Evolutionary conservation across 2,797 vertebrate genomes (phyloP).

Genomic region (Cygnus olor): DNA sequence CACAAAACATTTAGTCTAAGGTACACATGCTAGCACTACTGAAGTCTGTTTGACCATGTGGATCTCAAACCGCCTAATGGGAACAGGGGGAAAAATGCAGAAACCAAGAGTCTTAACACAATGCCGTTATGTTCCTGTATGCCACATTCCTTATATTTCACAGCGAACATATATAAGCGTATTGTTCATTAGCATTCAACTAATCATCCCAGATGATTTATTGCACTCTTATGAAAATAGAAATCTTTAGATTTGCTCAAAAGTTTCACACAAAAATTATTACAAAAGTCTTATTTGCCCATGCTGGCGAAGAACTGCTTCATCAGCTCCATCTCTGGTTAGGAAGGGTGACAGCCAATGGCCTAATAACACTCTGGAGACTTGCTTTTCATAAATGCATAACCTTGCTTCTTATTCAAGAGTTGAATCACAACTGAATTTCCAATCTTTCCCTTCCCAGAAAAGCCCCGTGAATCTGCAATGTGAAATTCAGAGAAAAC

Average conservation of each 20-base stretch:
- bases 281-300: neutral
- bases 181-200: neutral
- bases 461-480: conserved; percentile 42
- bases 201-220: neutral
- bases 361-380: neutral
- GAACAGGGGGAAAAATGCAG: neutral
- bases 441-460: conserved; percentile 11
- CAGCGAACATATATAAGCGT: neutral
- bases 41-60: neutral
- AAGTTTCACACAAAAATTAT: neutral
- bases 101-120: neutral
- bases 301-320: neutral
- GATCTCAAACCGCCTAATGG: neutral
- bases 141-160: neutral
- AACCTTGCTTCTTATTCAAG: neutral
- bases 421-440: neutral
- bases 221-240: neutral
- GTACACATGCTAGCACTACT: neutral
- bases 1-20: neutral
- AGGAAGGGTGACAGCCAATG: conserved; percentile 14
- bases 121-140: neutral
- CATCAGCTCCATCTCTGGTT: neutral
- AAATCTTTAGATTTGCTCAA: neutral
- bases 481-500: conserved; percentile 35
- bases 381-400: neutral